Base-by-base conservation (phyloP, 1,140 invertebrate genomes). In the Ceratosolen fusciceps region DNA sequence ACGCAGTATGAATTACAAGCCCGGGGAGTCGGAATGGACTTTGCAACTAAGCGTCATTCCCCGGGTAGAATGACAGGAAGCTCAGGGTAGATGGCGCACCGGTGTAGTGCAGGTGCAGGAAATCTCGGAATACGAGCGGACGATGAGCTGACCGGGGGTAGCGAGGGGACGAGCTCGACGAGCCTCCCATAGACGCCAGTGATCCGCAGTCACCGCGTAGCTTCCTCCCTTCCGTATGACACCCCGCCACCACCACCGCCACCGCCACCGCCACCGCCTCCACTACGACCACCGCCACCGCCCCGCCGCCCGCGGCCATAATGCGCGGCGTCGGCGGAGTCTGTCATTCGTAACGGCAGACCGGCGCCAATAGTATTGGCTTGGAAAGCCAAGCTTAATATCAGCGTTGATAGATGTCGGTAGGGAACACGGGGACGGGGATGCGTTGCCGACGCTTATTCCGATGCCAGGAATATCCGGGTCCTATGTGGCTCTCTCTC, bases 351-450 rank as follows among this genome's bases (percentile, higher is more conserved):
- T 0, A 12, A 1, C 2, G 26, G 26, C 26, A 9, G 26, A 31
- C 26, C 60, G 60, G 31, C 34, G 34, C 34, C 34, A 24, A 62
- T n/a, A 19, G 14, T 8, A n/a, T 2, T 68, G 26, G 62, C 65
- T 14, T 47, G 34, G 56, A 56, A 54, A 73, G 29, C 29, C 29
- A 54, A 58, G 37, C 49, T 54, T 56, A 52, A 21, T 16, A 16
- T 67, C 34, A 49, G 49, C 37, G 54, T 71, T 54, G 43, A 29
- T 54, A 71, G 76, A 68, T 68, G 74, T 77, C 74, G 49, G n/a
- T 21, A n/a, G n/a, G n/a, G n/a, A n/a, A 65, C 34, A n/a, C 60
- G 60, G 49, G n/a, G n/a, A n/a, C 12, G 39, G 39, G 39, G 12
- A 43, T n/a, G n/a, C 49, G 49, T 52, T 19, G 5, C 49, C 49